Conservation (phyloP, 2,797 vertebrate genomes). For the Phaenicophaeus curvirostris region DNA sequence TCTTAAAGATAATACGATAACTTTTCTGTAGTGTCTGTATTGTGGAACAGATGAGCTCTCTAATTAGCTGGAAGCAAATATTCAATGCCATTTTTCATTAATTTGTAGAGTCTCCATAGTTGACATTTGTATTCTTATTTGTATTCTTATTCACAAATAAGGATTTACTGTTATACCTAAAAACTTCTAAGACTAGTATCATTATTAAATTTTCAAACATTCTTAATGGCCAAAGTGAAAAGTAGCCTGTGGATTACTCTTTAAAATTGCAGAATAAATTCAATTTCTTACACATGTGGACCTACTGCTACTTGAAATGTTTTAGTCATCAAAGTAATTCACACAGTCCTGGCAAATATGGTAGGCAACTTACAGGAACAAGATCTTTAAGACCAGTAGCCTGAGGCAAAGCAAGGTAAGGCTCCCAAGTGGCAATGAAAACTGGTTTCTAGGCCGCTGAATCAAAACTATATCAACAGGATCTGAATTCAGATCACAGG, state of each 20-base stretch:
- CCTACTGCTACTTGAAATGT: neutral
- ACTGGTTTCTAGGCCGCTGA: neutral
- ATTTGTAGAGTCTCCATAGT: neutral
- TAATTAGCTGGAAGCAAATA: neutral
- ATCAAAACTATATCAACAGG: neutral
- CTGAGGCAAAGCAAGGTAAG: neutral
- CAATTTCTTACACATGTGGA: neutral
- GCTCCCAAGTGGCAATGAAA: neutral
- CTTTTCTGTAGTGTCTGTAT: neutral
- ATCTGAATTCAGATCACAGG: neutral
- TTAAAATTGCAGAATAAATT: neutral
- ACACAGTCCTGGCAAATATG: neutral
- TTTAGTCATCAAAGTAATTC: neutral
- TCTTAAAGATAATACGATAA: neutral
- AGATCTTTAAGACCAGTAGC: neutral
- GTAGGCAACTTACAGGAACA: neutral
- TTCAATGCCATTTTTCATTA: neutral
- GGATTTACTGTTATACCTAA: neutral
- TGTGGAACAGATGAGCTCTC: neutral
- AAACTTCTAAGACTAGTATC: neutral
- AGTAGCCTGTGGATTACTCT: neutral
- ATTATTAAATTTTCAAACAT: neutral
- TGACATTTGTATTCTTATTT: neutral
- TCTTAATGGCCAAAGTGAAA: neutral
- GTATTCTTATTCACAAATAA: neutral